Percentiles rank a stretch among this genome's conserved stretches.
These are phyloP conservation scores for Ornithorhynchus anatinus DNA, from an alignment of 2,113 vertebrate genomes.

Conservation along the genomic window DNA sequence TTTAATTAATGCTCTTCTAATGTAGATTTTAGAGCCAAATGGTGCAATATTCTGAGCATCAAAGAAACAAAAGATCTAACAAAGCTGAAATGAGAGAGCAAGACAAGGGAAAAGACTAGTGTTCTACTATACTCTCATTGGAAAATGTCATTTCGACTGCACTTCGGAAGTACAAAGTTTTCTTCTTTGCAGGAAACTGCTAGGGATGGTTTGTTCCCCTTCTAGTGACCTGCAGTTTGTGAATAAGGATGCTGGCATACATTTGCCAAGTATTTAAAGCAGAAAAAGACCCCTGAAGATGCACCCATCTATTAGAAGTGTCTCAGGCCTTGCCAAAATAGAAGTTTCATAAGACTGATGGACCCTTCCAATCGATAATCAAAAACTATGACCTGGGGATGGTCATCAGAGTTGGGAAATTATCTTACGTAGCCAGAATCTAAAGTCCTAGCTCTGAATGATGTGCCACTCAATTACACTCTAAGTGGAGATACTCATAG, in stretches of 20 bases:
- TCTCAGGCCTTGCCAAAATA: too few species aligned
- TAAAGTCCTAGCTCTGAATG: too few species aligned
- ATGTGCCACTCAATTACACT: too few species aligned
- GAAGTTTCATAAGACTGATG: too few species aligned
- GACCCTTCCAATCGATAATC: too few species aligned
- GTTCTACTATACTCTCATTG: slow-evolving; percentile 35
- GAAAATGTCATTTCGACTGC: slow-evolving; percentile 51
- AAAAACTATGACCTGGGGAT: too few species aligned
- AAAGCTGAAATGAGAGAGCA: slow-evolving; percentile 59
- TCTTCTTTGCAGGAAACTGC: slow-evolving; percentile 25
- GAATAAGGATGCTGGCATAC: background rate
- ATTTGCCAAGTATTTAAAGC: background rate
- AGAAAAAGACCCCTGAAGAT: background rate
- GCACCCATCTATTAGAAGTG: too few species aligned
- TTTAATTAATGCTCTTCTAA: slow-evolving; percentile 79
- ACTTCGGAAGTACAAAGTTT: slow-evolving; percentile 15
- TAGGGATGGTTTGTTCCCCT: background rate
- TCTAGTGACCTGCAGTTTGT: background rate
- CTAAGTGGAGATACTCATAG: too few species aligned
- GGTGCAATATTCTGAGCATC: slow-evolving; percentile 68
- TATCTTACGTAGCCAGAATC: too few species aligned
- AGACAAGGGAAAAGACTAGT: slow-evolving; percentile 50
- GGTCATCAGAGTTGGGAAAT: too few species aligned
- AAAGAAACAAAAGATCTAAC: slow-evolving; percentile 76
- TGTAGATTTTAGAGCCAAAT: slow-evolving; percentile 75